Evolutionary conservation across 2,888 invertebrate genomes (phyloP), one percentile per base, ranked within the genome.

Genomic region (Allophyes oxyacanthae): DNA sequence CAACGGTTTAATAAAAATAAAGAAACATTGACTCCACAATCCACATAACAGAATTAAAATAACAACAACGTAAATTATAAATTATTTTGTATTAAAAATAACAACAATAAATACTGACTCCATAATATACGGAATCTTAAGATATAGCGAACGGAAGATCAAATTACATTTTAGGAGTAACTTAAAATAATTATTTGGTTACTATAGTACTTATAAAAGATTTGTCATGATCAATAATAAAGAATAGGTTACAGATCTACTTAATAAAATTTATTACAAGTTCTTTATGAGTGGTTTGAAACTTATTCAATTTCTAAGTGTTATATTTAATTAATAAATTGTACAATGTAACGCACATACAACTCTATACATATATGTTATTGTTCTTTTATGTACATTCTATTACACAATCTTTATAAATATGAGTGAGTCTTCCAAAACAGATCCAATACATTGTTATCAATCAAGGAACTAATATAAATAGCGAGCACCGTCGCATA

Each of bases 71-170:
- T 45, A 40, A 48, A 53, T 50, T 53, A 67, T 72, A 43, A 66
- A 67, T 72, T 67, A 60, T 62, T 72, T 67, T 88, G 75, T 87
- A 83, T 85, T 84, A 79, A 88, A 87, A 78, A 83, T 86, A 90
- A 88, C 86, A 87, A 86, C 81, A 87, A 89, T 91, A 89, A 90
- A 90, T 86, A 87, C 80, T 72, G 80, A 76, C 77, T 87, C 88
- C 92, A 86, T 92, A 93, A 93, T 92, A 91, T 92, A 92, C 90
- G 92, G 77, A 91, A 78, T 78, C 77, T 75, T 67, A 67, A 63
- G 52, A 65, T 65, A 61, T 72, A 66, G 51, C 63, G 62, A 75
- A 72, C 54, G 40, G 46, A 58, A 53, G 43, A 72, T 74, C 64
- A 64, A 59, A 60, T 61, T 64, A 66, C 58, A 60, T 37, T 65